A percentile compares a stretch with the other conserved stretches of the same genome.
Evolutionary conservation across 2,113 vertebrate genomes (phyloP).

Genomic region (Cottus gobio): DNA sequence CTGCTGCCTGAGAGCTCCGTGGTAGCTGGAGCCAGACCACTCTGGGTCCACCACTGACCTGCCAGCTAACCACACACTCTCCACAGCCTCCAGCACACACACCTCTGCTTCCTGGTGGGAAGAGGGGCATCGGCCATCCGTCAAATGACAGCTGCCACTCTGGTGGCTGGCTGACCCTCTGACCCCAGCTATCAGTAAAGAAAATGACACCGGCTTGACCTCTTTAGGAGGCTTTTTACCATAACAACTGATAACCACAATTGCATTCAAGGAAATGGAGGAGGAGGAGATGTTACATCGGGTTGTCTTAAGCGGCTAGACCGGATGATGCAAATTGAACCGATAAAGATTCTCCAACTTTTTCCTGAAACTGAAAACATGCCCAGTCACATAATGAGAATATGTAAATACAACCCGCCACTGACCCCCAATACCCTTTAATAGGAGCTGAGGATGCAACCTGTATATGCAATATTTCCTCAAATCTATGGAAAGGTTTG

Average conservation of each 20-base stretch:
- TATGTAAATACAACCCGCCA: neutral
- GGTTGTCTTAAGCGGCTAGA: conserved; percentile 7
- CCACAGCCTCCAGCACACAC: conserved; percentile 67
- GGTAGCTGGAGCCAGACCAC: conserved; percentile 78
- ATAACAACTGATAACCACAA: conserved; percentile 33
- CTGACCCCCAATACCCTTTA: neutral
- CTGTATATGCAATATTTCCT: neutral
- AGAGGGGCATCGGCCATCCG: conserved; percentile 33
- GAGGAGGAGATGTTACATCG: neutral
- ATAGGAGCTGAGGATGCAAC: neutral
- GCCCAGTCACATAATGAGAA: neutral
- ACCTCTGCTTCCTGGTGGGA: conserved; percentile 67
- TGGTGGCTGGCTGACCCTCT: conserved; percentile 55
- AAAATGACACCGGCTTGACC: conserved; percentile 39
- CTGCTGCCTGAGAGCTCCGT: conserved; percentile 76
- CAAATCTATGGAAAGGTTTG: conserved; percentile 16
- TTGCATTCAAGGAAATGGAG: conserved; percentile 19
- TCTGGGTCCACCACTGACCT: conserved; percentile 76
- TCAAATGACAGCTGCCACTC: conserved; percentile 68
- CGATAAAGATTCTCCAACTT: neutral
- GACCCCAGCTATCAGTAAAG: conserved; percentile 50
- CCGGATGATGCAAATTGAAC: neutral
- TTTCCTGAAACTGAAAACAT: conserved; percentile 13
- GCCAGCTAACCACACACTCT: conserved; percentile 82
- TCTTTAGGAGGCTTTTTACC: conserved; percentile 57